A percentile compares a stretch with the other conserved stretches of the same genome.
Evolutionary conservation across 2,113 vertebrate genomes (phyloP).

Genomic region (Hydrolagus affinis): DNA sequence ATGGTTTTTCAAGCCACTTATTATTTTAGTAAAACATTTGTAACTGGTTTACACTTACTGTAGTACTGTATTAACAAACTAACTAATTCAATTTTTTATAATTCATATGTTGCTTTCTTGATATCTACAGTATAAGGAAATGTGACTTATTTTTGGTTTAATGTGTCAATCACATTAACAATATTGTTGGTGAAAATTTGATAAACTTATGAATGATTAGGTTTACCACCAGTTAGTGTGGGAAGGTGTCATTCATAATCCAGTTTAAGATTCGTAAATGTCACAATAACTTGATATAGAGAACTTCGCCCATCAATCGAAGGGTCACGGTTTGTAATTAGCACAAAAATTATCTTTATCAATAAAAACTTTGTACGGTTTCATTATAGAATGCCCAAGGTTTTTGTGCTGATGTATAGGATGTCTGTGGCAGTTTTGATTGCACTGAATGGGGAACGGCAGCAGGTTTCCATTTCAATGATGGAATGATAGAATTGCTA

Average conservation of each 20-base stretch:
- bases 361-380: not conserved
- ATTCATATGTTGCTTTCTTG: not conserved
- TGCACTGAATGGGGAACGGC: not conserved
- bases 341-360: not conserved
- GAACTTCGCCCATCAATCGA: not conserved
- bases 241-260: too few relatives aligned
- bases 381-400: not conserved
- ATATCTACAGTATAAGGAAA: not conserved
- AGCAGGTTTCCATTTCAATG: not conserved
- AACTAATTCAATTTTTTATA: not conserved
- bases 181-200: not conserved
- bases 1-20: constrained; percentile 10
- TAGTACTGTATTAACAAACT: not conserved
- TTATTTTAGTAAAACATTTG: not conserved
- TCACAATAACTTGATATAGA: too few relatives aligned
- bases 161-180: not conserved
- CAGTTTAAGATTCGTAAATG: too few relatives aligned
- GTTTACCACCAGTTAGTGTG: too few relatives aligned
- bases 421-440: not conserved
- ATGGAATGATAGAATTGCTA: not conserved
- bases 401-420: not conserved
- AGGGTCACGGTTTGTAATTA: not conserved
- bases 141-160: not conserved
- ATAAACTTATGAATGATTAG: not conserved
- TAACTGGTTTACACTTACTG: not conserved